Percentiles rank a stretch among this genome's conserved stretches.
Evolutionary conservation across 2,113 vertebrate species (phyloP).

Genomic region (Hyperopisus bebe): DNA sequence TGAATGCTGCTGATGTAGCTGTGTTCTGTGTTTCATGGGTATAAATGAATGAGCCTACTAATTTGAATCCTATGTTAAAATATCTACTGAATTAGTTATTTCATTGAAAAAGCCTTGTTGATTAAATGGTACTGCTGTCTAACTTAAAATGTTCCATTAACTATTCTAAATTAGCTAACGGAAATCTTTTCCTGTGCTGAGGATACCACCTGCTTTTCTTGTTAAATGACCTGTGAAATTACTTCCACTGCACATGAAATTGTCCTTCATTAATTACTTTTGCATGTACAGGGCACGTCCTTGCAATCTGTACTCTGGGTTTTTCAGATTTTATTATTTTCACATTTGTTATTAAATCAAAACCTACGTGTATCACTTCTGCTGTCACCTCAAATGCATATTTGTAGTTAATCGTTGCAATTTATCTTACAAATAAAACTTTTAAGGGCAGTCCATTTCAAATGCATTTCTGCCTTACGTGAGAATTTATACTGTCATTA

Average conservation of each 20-base stretch:
- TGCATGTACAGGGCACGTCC: neutral
- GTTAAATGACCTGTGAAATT: slow-evolving; percentile 5
- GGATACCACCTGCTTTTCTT: neutral
- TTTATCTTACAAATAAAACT: neutral
- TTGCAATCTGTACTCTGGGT: neutral
- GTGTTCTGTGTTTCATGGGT: neutral
- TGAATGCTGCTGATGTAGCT: neutral
- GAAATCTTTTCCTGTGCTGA: neutral
- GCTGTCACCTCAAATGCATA: neutral
- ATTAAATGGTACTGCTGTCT: neutral
- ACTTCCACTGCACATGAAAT: neutral
- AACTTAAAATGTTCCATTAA: neutral
- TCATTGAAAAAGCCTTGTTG: neutral
- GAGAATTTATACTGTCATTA: neutral
- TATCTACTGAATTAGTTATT: neutral
- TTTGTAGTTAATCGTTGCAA: neutral
- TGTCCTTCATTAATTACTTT: neutral
- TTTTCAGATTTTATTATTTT: neutral
- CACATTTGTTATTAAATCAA: neutral
- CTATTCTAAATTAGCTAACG: neutral
- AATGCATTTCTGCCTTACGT: neutral
- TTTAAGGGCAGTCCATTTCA: neutral
- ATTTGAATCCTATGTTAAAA: neutral
- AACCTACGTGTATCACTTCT: neutral
- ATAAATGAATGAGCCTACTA: neutral